Evolutionary conservation across 2,888 invertebrate species (phyloP).

Genomic region (Platypus cylindrus): DNA sequence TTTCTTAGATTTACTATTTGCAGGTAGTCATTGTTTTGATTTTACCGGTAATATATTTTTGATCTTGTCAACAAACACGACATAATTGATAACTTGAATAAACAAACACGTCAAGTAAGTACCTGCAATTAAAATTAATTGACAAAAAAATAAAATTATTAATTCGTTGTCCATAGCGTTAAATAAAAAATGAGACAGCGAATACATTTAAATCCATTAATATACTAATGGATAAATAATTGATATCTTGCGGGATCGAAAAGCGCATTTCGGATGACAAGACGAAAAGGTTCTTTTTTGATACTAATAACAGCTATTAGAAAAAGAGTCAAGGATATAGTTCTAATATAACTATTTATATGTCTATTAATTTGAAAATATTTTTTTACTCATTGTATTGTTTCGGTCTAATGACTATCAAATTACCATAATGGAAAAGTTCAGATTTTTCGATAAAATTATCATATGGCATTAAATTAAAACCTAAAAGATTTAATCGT

Average conservation of each 20-base stretch:
- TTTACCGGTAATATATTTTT: too few relatives aligned
- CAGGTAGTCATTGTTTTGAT: too few relatives aligned
- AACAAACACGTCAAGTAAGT: too few relatives aligned
- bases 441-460: slow-evolving; percentile 1
- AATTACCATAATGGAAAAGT: slow-evolving; percentile 14
- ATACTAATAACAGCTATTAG: slow-evolving; percentile 14
- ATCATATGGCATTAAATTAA: neutral
- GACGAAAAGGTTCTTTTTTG: slow-evolving; percentile 12
- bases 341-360: neutral
- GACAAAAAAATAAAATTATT: too few relatives aligned
- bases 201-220: slow-evolving; percentile 13
- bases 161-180: too few relatives aligned
- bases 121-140: too few relatives aligned
- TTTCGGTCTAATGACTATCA: slow-evolving; percentile 6
- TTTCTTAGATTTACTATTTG: too few relatives aligned
- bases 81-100: too few relatives aligned
- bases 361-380: neutral
- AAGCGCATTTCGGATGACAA: slow-evolving; percentile 15
- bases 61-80: too few relatives aligned
- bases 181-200: too few relatives aligned
- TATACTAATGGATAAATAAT: slow-evolving; percentile 15
- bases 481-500: too few relatives aligned
- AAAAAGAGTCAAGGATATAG: slow-evolving; percentile 11
- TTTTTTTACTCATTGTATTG: neutral
- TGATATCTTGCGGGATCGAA: slow-evolving; percentile 13